Base-by-base conservation (phyloP, 2,888 invertebrate genomes). In the Limnephilus marmoratus region DNA sequence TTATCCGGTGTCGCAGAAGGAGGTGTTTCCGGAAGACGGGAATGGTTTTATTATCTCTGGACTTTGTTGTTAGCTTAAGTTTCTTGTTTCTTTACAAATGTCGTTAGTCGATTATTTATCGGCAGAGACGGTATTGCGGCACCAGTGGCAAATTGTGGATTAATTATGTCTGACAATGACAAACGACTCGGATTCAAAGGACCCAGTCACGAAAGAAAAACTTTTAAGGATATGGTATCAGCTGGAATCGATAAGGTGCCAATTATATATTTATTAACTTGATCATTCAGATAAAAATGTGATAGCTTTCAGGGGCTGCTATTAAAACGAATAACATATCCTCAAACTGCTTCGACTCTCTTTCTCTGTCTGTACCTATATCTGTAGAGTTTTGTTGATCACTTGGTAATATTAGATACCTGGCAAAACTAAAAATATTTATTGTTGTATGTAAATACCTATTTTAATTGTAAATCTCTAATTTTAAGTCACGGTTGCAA, bases 101-200 rank as follows among this genome's bases (percentile, higher is more conserved):
- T 90, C 92, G 90, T 90, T 90, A 90, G 85, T 45, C 81, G 90
- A 92, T 92, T 90, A 93, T 93, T 93, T 93, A 93, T 93, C 91
- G 92, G 91, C 91, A 81, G 85, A 89, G 88, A 90, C 81, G 87
- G 81, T 88, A 90, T 81, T 87, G 91, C 81, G 92, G 92, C 91
- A 91, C 90, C 86, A 87, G 91, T 85, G 90, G 92, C 91, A 92
- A 93, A 93, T 92, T 90, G 92, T 68, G 91, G 92, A 93, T 93
- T 93, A 93, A 93, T 93, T 93, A 93, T 92, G 91, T 92, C 92
- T 93, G 93, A 93, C 93, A 92, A 92, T 92, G 93, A 93, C 91
- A 93, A 93, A 93, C 85, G 91, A 91, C 91, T 85, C 45, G 45
- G 90, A 91, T 91, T 91, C 90, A 85, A 81, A 91, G 86, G 85